Base-by-base conservation (phyloP, 1,140 invertebrate species). In the Propsilocerus akamusi region DNA sequence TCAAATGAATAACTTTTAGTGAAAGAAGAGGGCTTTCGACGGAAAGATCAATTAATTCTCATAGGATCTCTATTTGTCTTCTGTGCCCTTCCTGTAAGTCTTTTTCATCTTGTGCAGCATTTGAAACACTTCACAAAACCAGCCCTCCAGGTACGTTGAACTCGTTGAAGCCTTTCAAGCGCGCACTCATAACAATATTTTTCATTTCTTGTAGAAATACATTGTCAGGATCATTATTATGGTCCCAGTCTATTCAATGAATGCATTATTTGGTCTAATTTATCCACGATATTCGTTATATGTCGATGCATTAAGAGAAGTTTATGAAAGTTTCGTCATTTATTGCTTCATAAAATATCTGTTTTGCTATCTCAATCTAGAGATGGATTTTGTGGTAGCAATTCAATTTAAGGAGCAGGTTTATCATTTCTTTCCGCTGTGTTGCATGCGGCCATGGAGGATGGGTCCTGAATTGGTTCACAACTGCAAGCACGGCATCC, bases 271-370 rank as follows among this genome's bases (percentile, higher is more conserved):
- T 53, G 85, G 85, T 37, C 64, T 90, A 37, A 70, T 83, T 24
- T 86, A 86, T 68, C 87, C 88, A 17, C 71, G 79, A 56, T 77
- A 81, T 53, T 86, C 87, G 17, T 90, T 96, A 52, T 96, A 95
- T 61, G 74, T 95, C 58, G 90, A 97, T 62, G 89, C 87, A 56
- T 64, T 89, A 24, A 72, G 92, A 66, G 92, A 97, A 72, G 96
- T 91, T 64, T 97, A 97, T 62, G 93, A 97, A 70, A 84, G 83
- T 10, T 96, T 93, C 75, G 92, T 95, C 0, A 97, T 97, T 58
- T 97, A 97, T 62, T 96, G 94, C 70, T 97, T 97, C 61, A 93
- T 97, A 88, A 86, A 85, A 61, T 97, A 88, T 68, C 69, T 97
- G 41, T 66, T 96, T 47, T 91, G 89, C 58, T 96, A 90, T 68